phyloP scores from a whole-genome alignment of 2,888 invertebrate genomes.

The Melanostoma mellinum region DNA sequence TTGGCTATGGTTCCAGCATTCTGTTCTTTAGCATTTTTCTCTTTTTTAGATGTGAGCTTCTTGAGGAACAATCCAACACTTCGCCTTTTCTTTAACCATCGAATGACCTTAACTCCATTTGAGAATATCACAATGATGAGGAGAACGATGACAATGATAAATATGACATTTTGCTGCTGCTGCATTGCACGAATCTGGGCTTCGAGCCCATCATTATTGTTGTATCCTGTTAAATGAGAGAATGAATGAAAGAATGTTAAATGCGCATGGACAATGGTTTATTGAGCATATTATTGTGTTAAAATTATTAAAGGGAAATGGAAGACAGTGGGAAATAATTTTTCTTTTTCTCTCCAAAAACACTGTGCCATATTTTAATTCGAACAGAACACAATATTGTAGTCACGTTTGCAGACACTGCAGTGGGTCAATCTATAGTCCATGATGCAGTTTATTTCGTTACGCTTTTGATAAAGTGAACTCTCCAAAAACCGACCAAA shows the following conservation, averaged over 20 bases:
- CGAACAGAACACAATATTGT: too few species aligned
- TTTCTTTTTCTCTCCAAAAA: too few species aligned
- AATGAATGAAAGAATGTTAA: background rate
- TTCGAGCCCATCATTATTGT: constrained; percentile 75
- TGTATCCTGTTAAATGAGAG: constrained; percentile 74
- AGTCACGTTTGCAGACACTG: too few species aligned
- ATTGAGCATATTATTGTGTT: background rate
- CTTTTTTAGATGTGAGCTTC: constrained; percentile 75
- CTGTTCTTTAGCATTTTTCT: constrained; percentile 77
- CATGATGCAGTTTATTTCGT: too few species aligned
- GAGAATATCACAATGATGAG: constrained; percentile 76
- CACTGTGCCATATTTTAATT: too few species aligned
- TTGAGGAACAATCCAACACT: constrained; percentile 74
- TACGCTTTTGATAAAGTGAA: too few species aligned
- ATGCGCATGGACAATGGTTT: constrained; percentile 6
- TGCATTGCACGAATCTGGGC: constrained; percentile 77
- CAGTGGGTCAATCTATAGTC: too few species aligned
- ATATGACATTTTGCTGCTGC: constrained; percentile 76
- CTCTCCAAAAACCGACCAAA: too few species aligned
- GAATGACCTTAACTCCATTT: constrained; percentile 76
- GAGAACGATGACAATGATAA: constrained; percentile 77
- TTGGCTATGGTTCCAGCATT: constrained; percentile 79
- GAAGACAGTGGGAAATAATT: too few species aligned
- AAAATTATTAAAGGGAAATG: too few species aligned
- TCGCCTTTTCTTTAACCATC: constrained; percentile 76